A percentile compares a stretch with the other conserved stretches of the same genome.
Conservation (phyloP, 2,797 vertebrate species). For the Streptopelia turtur region DNA sequence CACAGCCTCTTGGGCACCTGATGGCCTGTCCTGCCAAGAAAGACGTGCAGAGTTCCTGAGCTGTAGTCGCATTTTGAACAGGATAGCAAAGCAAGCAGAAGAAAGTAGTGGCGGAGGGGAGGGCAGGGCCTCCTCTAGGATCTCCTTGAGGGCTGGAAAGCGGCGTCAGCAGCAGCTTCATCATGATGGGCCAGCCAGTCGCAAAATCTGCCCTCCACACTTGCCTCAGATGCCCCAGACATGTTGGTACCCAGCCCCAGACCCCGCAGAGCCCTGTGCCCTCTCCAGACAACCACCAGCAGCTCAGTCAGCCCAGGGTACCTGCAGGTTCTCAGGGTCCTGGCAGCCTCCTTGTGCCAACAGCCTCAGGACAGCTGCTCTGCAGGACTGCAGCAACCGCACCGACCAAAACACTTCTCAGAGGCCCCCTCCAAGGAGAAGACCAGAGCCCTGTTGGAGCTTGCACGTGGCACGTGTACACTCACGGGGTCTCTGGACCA, state of each 20-base stretch:
- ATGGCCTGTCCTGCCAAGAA: not conserved
- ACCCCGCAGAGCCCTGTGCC: fast-evolving
- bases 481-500: not conserved
- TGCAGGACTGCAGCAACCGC: not conserved
- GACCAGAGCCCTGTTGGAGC: not conserved
- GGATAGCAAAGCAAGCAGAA: not conserved
- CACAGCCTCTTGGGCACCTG: fast-evolving
- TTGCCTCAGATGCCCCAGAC: too few relatives aligned
- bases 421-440: not conserved
- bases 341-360: not conserved
- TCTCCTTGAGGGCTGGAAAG: not conserved
- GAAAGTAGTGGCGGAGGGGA: not conserved
- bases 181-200: fast-evolving
- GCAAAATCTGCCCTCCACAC: not conserved
- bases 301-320: not conserved
- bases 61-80: too few relatives aligned
- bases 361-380: fast-evolving
- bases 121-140: too few relatives aligned
- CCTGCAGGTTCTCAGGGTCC: too few relatives aligned
- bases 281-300: not conserved
- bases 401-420: not conserved
- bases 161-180: not conserved
- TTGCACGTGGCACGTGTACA: fast-evolving
- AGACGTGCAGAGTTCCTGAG: not conserved
- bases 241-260: too few relatives aligned